A percentile compares a stretch with the other conserved stretches of the same genome.
Evolutionary conservation across 2,113 vertebrate species (phyloP).

Genomic region (Menura novaehollandiae): DNA sequence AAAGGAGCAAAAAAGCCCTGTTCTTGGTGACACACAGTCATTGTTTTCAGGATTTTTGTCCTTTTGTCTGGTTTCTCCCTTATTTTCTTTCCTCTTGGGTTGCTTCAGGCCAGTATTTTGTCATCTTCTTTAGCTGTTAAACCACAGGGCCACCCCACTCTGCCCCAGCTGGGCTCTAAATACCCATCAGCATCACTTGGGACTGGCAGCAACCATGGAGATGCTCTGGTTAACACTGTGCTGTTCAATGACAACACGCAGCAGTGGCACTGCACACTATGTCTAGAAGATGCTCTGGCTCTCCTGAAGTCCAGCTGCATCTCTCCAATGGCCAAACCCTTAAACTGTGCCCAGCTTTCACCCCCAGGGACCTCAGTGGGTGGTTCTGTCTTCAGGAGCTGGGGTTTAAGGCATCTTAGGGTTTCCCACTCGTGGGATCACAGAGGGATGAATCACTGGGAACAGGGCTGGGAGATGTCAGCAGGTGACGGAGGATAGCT

Average conservation of each 20-base stretch:
- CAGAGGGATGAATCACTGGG: background rate
- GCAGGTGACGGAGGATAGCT: background rate
- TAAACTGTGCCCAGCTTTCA: accelerated
- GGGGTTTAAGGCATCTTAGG: background rate
- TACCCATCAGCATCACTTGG: background rate
- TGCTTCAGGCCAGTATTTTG: constrained; percentile 6
- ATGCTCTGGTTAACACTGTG: background rate
- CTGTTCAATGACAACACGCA: accelerated
- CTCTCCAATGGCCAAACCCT: background rate
- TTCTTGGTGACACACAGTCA: constrained; percentile 25
- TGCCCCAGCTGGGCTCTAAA: background rate
- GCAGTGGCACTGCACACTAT: accelerated
- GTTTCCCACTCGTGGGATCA: background rate
- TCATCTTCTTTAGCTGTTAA: constrained; percentile 31
- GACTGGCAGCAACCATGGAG: background rate
- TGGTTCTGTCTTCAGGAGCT: background rate
- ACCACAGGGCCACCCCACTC: background rate
- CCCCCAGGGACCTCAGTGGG: background rate
- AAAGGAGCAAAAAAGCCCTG: background rate
- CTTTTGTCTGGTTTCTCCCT: constrained; percentile 17
- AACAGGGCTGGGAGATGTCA: background rate
- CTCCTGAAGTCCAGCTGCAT: background rate
- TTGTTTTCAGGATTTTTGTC: constrained; percentile 28
- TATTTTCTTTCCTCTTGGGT: background rate
- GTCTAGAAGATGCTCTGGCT: background rate